Evolutionary conservation across 2,797 vertebrate species (phyloP).

Genomic region (Gymnodraco acuticeps): DNA sequence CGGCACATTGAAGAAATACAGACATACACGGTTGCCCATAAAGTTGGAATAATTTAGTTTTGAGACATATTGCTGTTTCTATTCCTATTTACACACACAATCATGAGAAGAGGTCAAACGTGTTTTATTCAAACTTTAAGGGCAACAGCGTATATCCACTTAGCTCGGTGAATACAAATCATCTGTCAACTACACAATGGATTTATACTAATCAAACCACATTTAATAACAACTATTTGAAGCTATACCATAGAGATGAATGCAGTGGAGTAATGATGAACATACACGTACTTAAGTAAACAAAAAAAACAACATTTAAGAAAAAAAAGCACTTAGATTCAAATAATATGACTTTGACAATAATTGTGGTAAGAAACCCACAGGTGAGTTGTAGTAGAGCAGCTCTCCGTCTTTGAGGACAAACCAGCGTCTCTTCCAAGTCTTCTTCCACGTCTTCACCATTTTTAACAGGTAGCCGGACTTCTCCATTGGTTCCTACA

Average conservation of each 20-base stretch:
- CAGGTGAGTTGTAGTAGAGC: constrained; percentile 97
- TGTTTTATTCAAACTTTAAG: too few species aligned
- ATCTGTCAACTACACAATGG: neutral
- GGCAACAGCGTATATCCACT: neutral
- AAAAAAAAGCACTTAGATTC: neutral
- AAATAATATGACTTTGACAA: neutral
- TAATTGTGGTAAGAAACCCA: constrained; percentile 77
- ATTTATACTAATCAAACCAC: neutral
- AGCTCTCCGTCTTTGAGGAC: constrained; percentile 97
- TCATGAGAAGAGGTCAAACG: too few species aligned
- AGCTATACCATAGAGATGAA: too few species aligned
- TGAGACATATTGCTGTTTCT: too few species aligned
- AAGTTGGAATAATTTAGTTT: too few species aligned
- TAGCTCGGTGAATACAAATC: neutral
- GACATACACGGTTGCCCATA: neutral
- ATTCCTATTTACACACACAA: too few species aligned
- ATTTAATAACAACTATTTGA: neutral
- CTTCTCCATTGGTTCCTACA: constrained; percentile 95
- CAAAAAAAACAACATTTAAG: neutral
- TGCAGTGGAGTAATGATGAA: too few species aligned
- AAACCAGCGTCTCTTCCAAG: constrained; percentile 98
- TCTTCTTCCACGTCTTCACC: constrained; percentile 95
- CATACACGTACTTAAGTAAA: too few species aligned
- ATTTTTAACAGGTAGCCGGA: constrained; percentile 98
- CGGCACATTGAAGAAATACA: neutral